Conservation (phyloP, 2,888 invertebrate species). For the Altica lythri region DNA sequence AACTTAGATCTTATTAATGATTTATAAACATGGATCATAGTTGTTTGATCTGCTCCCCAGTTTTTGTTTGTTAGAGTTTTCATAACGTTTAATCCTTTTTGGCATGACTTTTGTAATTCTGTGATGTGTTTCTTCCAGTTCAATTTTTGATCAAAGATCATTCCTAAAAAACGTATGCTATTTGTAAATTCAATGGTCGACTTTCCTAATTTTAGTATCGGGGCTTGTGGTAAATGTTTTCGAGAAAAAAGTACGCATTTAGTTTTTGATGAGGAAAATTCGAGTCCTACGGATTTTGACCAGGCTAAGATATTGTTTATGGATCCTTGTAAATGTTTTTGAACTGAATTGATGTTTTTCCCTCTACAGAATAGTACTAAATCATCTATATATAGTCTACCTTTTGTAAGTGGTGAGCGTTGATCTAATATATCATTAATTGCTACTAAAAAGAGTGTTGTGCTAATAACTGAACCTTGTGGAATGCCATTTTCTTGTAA, state of each 20-base stretch:
- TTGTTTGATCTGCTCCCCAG: slow-evolving; percentile 11
- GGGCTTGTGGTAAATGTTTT: not conserved
- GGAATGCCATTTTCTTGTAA: not conserved
- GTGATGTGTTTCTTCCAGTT: slow-evolving; percentile 12
- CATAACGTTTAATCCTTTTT: slow-evolving; percentile 8
- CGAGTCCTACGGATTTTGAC: too few species aligned
- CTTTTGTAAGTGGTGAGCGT: not conserved
- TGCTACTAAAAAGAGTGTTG: too few species aligned
- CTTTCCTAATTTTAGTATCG: not conserved
- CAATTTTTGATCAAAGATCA: slow-evolving; percentile 14
- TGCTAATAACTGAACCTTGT: too few species aligned
- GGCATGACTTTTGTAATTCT: not conserved
- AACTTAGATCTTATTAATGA: slow-evolving; percentile 15
- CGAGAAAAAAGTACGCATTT: not conserved
- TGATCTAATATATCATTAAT: not conserved
- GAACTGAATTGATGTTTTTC: not conserved
- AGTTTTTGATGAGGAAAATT: not conserved
- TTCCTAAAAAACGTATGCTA: slow-evolving; percentile 7
- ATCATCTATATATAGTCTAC: not conserved
- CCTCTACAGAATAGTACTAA: not conserved
- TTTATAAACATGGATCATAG: slow-evolving; percentile 9
- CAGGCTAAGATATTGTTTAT: not conserved
- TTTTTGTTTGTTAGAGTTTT: slow-evolving; percentile 7
- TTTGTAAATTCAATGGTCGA: not conserved
- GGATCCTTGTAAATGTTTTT: not conserved